phyloP scores from a whole-genome alignment of 2,888 invertebrate genomes.

The Buathra laborator region DNA sequence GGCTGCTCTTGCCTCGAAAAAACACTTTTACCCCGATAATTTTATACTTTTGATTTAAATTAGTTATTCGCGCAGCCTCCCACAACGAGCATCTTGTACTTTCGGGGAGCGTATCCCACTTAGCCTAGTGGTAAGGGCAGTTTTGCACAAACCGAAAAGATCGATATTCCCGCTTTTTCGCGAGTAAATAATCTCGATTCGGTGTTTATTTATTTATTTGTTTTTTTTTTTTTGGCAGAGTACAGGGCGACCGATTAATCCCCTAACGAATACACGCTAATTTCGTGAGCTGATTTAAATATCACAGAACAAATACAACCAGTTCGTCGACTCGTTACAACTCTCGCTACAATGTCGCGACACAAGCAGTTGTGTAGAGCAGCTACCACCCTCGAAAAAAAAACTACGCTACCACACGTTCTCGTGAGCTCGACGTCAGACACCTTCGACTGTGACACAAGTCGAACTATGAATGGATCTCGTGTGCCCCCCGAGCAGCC shows the following conservation, averaged over 20 bases:
- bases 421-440: constrained; percentile 46
- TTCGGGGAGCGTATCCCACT: not conserved
- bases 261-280: not conserved
- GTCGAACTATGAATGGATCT: constrained; percentile 71
- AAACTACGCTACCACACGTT: constrained; percentile 52
- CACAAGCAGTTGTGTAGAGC: not conserved
- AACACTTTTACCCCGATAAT: constrained; percentile 83
- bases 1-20: constrained; percentile 82
- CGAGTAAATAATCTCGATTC: not conserved
- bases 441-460: constrained; percentile 38
- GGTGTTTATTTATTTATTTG: not conserved
- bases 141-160: constrained; percentile 35
- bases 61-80: constrained; percentile 40
- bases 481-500: constrained; percentile 54
- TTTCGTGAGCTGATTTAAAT: constrained; percentile 39
- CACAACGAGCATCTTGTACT: constrained; percentile 44
- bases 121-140: constrained; percentile 5
- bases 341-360: not conserved
- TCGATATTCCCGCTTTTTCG: constrained; percentile 35
- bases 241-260: not conserved
- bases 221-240: not conserved
- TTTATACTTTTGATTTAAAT: constrained; percentile 46
- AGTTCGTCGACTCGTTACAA: constrained; percentile 20
- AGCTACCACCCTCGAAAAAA: constrained; percentile 43
- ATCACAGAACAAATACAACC: constrained; percentile 48